Conservation (phyloP, 2,888 invertebrate genomes). For the Erebia ligea region DNA sequence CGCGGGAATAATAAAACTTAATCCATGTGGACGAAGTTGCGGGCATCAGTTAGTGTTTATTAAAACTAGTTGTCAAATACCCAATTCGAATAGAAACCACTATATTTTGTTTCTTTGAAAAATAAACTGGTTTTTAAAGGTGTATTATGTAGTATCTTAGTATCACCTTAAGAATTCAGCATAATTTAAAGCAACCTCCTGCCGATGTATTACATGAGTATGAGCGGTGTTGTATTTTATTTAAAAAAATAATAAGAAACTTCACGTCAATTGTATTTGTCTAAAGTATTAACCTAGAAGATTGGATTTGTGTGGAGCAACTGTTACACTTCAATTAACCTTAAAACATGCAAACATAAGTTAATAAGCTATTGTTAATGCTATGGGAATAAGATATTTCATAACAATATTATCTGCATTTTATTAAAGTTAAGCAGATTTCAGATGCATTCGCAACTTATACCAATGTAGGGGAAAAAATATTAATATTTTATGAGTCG, state of each 20-base stretch:
- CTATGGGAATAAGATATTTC: slow-evolving; percentile 29
- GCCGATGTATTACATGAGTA: too few species aligned
- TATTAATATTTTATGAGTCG: slow-evolving; percentile 29
- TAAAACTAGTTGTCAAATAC: too few species aligned
- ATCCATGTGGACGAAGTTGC: too few species aligned
- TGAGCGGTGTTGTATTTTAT: too few species aligned
- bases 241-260: not conserved
- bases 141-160: too few species aligned
- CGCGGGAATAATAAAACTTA: too few species aligned
- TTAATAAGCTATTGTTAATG: slow-evolving; percentile 21
- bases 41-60: too few species aligned
- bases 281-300: not conserved
- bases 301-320: not conserved
- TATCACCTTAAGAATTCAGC: too few species aligned
- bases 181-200: too few species aligned
- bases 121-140: too few species aligned
- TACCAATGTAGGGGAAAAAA: slow-evolving; percentile 27
- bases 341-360: slow-evolving; percentile 11
- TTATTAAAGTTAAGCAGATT: slow-evolving; percentile 37
- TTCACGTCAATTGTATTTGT: not conserved
- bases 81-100: too few species aligned
- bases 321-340: slow-evolving; percentile 12
- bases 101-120: too few species aligned
- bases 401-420: slow-evolving; percentile 31
- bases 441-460: slow-evolving; percentile 28